Evolutionary conservation across 92 coral and sea anemone species (phyloP).

Genomic region (Bergia sp.): DNA sequence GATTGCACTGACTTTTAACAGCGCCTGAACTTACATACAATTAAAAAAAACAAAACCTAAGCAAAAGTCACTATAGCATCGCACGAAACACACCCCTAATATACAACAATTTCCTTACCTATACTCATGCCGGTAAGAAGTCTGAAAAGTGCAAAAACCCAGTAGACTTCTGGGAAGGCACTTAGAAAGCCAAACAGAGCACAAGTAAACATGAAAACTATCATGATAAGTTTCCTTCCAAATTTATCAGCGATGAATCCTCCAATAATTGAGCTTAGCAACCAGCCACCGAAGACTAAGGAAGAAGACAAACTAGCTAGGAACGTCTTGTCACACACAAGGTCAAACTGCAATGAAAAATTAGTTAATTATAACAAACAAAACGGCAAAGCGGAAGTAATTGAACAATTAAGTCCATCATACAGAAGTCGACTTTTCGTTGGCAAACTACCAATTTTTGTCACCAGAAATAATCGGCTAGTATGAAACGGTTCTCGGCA

Average conservation of each 20-base stretch:
- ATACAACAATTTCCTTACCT: background rate
- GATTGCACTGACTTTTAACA: too few species aligned
- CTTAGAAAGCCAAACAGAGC: conserved; percentile 44
- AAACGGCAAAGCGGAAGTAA: background rate
- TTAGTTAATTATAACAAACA: background rate
- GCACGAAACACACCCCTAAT: background rate
- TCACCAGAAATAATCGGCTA: too few species aligned
- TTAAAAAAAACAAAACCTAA: too few species aligned
- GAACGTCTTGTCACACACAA: conserved; percentile 47
- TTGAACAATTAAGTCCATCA: background rate
- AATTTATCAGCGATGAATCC: conserved; percentile 48
- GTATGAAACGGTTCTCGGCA: too few species aligned
- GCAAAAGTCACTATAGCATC: too few species aligned
- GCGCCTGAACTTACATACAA: background rate
- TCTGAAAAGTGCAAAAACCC: conserved; percentile 35
- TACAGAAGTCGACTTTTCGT: background rate
- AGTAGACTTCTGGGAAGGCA: conserved; percentile 45
- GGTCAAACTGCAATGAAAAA: conserved; percentile 38
- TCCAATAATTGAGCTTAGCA: conserved; percentile 45
- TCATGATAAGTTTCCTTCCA: conserved; percentile 43
- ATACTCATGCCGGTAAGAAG: conserved; percentile 25
- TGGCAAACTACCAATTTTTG: background rate
- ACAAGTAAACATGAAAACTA: conserved; percentile 22
- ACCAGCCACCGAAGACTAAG: conserved; percentile 38
- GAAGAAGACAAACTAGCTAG: conserved; percentile 8